Evolutionary conservation across 2,888 invertebrate species (phyloP).

Genomic region (Chrysodeixis includens): DNA sequence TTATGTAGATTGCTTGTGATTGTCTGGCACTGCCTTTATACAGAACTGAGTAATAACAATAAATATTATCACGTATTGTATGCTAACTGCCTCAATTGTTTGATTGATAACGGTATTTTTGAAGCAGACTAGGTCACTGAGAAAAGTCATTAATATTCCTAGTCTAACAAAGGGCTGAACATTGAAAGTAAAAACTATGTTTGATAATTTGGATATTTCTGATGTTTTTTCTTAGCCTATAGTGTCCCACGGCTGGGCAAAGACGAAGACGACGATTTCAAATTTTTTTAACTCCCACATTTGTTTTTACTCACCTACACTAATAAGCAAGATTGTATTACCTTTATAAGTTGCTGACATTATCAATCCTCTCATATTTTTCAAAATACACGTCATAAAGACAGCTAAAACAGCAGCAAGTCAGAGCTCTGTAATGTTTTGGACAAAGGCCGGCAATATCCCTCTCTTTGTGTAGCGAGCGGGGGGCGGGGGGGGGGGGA

Average conservation of each 20-base stretch:
- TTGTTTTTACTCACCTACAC: no score
- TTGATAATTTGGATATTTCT: no score
- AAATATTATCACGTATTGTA: neutral
- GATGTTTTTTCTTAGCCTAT: no score
- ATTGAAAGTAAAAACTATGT: no score
- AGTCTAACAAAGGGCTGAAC: neutral
- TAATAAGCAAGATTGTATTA: neutral
- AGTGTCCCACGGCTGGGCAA: no score
- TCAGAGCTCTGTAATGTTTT: conserved; percentile 6
- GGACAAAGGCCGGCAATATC: conserved; percentile 25
- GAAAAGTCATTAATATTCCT: neutral
- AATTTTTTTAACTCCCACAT: no score
- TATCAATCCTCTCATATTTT: neutral
- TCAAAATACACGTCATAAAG: neutral
- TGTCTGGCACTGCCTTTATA: neutral
- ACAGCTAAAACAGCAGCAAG: neutral
- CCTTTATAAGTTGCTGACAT: neutral
- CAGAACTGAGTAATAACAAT: neutral
- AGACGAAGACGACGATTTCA: no score
- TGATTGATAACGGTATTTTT: neutral
- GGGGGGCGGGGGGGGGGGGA: conserved; percentile 2
- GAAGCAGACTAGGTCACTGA: neutral
- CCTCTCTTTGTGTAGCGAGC: conserved; percentile 17
- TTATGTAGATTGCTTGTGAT: conserved; percentile 1
- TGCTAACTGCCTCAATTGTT: neutral